Conservation (phyloP, 2,888 invertebrate species). For the Ametastegia equiseti region DNA sequence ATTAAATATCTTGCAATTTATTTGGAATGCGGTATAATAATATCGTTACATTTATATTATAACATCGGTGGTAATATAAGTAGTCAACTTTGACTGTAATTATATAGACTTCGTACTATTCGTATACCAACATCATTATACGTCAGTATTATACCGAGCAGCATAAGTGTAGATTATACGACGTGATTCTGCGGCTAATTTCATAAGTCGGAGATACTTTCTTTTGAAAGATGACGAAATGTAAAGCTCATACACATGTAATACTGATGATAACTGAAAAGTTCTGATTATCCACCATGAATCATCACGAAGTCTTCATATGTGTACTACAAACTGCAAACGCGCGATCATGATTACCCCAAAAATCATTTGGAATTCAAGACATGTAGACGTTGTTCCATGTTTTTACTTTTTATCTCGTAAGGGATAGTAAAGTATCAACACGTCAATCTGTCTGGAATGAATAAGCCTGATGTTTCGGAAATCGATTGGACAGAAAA, state of each 20-base stretch:
- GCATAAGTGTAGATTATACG: background rate
- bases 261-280: background rate
- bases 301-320: background rate
- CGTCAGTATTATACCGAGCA: no score
- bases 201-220: background rate
- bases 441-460: no score
- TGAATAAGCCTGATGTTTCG: no score
- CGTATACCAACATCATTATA: background rate
- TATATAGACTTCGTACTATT: background rate
- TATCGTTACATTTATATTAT: conserved; percentile 19
- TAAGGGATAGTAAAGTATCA: no score
- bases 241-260: no score
- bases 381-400: background rate
- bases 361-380: conserved; percentile 13
- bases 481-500: no score
- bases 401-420: background rate
- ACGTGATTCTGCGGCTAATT: background rate
- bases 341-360: background rate
- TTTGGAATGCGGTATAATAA: conserved; percentile 2
- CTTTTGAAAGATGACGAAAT: background rate
- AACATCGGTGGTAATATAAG: conserved; percentile 5
- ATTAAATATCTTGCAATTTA: conserved; percentile 24
- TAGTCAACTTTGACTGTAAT: conserved; percentile 21
- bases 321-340: background rate
- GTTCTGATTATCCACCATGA: background rate